Percentiles rank a stretch among this genome's conserved stretches.
phyloP scores from a whole-genome alignment of 2,888 invertebrate genomes.

The Drosophila suboccidentalis region DNA sequence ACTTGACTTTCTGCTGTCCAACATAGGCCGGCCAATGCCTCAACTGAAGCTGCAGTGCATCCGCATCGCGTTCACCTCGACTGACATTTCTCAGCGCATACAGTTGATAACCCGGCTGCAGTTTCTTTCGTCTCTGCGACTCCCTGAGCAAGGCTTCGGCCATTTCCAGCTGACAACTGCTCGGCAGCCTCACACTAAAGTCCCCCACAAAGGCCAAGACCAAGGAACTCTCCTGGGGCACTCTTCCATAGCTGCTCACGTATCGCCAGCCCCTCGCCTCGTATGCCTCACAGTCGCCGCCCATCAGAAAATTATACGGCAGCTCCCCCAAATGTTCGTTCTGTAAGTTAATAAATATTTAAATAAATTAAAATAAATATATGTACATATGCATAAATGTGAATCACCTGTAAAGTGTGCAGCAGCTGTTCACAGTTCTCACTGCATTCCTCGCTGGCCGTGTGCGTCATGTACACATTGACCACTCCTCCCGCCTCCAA shows the following conservation, averaged over 20 bases:
- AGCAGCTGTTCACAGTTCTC: conserved; percentile 84
- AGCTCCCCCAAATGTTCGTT: conserved; percentile 61
- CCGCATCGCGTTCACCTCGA: conserved; percentile 37
- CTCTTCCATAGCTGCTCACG: conserved; percentile 76
- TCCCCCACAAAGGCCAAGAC: conserved; percentile 74
- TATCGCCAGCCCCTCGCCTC: conserved; percentile 86
- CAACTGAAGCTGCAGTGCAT: conserved; percentile 66
- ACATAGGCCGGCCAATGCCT: conserved; percentile 67
- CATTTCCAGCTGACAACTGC: conserved; percentile 61
- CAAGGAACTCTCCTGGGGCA: conserved; percentile 65
- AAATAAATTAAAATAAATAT: too few species aligned
- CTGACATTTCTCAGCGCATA: conserved; percentile 50
- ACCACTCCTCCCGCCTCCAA: conserved; percentile 73
- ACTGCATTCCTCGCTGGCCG: conserved; percentile 84
- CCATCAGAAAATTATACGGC: conserved; percentile 86
- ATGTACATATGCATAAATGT: neutral
- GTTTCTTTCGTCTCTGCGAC: conserved; percentile 66
- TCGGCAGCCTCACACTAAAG: conserved; percentile 67
- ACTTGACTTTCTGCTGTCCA: conserved; percentile 47
- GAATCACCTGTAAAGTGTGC: conserved; percentile 85
- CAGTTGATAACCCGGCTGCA: conserved; percentile 62
- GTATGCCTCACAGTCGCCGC: conserved; percentile 86
- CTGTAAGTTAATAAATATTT: conserved; percentile 2
- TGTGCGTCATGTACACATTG: conserved; percentile 86
- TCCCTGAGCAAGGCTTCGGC: conserved; percentile 77